Conservation (phyloP, 2,113 vertebrate genomes). For the Lutjanus erythropterus region DNA sequence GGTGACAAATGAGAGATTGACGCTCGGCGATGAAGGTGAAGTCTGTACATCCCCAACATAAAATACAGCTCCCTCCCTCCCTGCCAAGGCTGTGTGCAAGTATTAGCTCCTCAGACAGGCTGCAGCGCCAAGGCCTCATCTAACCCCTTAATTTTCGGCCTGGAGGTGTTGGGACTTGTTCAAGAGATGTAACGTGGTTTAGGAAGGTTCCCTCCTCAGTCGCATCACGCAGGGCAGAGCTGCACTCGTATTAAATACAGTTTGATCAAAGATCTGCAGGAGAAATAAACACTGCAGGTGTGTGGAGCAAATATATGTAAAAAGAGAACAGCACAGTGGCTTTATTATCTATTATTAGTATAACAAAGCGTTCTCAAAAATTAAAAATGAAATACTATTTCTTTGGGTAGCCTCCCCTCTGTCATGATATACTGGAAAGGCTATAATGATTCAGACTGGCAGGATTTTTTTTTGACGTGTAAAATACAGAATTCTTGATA, state of each 20-base stretch:
- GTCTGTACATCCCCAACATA: conserved; percentile 61
- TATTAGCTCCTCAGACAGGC: conserved; percentile 65
- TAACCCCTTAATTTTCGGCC: conserved; percentile 67
- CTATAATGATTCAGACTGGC: no score
- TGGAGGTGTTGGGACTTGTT: conserved; percentile 72
- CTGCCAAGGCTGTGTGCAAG: conserved; percentile 50
- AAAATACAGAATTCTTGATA: background rate
- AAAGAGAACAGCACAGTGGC: background rate
- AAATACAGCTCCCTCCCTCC: conserved; percentile 35
- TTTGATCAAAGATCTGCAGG: conserved; percentile 4
- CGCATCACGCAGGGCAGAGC: conserved; percentile 27
- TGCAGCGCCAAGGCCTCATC: conserved; percentile 63
- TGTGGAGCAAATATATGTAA: background rate
- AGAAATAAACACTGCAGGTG: background rate
- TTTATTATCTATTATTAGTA: background rate
- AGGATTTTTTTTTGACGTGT: background rate
- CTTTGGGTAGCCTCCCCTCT: no score
- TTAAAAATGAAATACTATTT: background rate
- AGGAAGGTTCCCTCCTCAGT: conserved; percentile 47
- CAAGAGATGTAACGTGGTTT: conserved; percentile 29
- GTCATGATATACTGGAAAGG: no score
- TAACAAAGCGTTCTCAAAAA: background rate
- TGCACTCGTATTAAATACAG: background rate
- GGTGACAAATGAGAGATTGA: conserved; percentile 38
- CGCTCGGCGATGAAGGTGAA: background rate